Evolutionary conservation across 1,140 invertebrate genomes (phyloP).

Genomic region (Euglossa dilemma): DNA sequence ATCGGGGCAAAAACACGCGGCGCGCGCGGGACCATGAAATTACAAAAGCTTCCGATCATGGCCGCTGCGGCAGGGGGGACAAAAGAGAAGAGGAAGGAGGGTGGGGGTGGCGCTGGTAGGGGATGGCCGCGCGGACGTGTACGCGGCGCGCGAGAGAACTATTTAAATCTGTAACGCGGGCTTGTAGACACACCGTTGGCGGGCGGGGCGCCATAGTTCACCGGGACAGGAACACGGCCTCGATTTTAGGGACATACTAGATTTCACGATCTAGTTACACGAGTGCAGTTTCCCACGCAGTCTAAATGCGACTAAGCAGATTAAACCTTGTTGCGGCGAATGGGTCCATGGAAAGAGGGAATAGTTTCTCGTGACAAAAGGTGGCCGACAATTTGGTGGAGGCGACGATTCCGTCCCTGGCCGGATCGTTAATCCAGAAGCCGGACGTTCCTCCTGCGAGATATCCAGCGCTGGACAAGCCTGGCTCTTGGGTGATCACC

Average conservation of each 20-base stretch:
- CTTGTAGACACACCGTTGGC: slow-evolving; percentile 66
- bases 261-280: slow-evolving; percentile 70
- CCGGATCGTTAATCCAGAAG: not conserved
- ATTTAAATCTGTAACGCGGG: slow-evolving; percentile 67
- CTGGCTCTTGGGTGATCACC: too few relatives aligned
- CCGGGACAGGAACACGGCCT: slow-evolving; percentile 63
- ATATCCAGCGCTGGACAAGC: not conserved
- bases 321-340: slow-evolving; percentile 71
- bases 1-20: not conserved
- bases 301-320: slow-evolving; percentile 72
- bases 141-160: slow-evolving; percentile 55
- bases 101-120: too few relatives aligned
- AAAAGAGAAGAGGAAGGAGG: not conserved
- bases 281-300: slow-evolving; percentile 71
- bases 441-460: not conserved
- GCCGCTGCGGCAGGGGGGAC: not conserved
- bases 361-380: slow-evolving; percentile 56
- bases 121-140: not conserved
- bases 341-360: slow-evolving; percentile 61
- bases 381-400: slow-evolving; percentile 53
- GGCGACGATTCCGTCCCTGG: not conserved
- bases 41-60: slow-evolving; percentile 40
- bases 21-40: slow-evolving; percentile 41
- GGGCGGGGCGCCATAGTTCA: slow-evolving; percentile 59
- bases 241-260: slow-evolving; percentile 68